Base-by-base conservation (phyloP, 2,113 vertebrate genomes). In the Reinhardtius hippoglossoides region DNA sequence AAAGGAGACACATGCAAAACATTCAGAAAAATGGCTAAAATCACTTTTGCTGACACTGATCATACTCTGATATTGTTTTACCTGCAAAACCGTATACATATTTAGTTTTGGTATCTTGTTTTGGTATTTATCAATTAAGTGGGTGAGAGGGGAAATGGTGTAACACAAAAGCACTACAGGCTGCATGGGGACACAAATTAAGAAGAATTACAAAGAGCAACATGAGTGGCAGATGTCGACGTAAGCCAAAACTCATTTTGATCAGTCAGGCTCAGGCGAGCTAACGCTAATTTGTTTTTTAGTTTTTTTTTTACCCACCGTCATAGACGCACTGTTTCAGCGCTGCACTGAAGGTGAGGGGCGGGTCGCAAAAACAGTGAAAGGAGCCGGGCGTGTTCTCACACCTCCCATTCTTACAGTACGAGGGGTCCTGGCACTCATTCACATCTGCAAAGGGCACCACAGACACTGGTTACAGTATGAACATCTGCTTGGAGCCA, bases 301-400 rank as follows among this genome's bases (percentile, higher is more conserved):
- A 31, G 16, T 8, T 59, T 16, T 35, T 37, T 27, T 63, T 44
- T 88, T 93, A 95, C 95, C 93, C 95, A 95, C 95, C 94, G 90
- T 95, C 94, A 83, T 95, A 95, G 93, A 95, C 94, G 86, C 95
- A 95, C 92, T 95, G 93, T 89, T 94, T 95, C 85, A 94, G 93
- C 88, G 94, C 94, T 70, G 95, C 94, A 87, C 95, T 95, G 93
- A 95, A 95, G 89, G 94, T 95, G 94, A 95, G 95, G 67, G 96
- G 96, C 81, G 88, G 94, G 87, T 92, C 91, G 85, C 96, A 97
- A 89, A 96, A 94, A 90, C 96, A 97, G 94, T 95, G 94, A 93
- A 96, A 97, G 86, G 96, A 97, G 90, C 96, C 96, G 46, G 93
- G 95, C 71, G 96, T 95, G 93, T 96, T 96, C 91, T 96, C 91